phyloP scores from a whole-genome alignment of 2,113 vertebrate genomes.

The Leucoraja erinaceus region DNA sequence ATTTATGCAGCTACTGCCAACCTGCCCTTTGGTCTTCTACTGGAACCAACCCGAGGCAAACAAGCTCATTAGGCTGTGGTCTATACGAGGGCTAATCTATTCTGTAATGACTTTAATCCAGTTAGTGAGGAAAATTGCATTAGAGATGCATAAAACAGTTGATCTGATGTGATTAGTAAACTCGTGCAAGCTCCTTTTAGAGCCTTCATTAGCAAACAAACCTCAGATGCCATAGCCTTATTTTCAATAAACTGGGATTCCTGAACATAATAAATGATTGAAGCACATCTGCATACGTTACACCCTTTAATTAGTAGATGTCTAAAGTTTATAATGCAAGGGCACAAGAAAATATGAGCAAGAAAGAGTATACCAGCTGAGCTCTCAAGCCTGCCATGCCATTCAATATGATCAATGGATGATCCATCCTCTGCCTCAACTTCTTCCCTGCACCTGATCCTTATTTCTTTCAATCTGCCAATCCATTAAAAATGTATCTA shows the following conservation, averaged over 20 bases:
- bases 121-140: constrained; percentile 24
- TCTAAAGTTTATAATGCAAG: too few species aligned
- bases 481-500: too few species aligned
- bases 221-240: neutral
- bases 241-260: neutral
- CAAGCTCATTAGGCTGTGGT: neutral
- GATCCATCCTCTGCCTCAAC: too few species aligned
- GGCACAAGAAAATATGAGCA: too few species aligned
- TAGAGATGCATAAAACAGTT: neutral
- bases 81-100: constrained; percentile 11
- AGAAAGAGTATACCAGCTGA: too few species aligned
- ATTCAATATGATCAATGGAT: too few species aligned
- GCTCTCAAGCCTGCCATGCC: too few species aligned
- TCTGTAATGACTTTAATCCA: constrained; percentile 20
- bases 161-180: constrained; percentile 4
- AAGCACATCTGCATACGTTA: neutral
- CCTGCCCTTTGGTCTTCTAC: neutral
- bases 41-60: neutral
- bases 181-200: neutral
- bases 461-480: too few species aligned
- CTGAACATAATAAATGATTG: neutral
- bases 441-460: too few species aligned
- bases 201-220: constrained; percentile 22
- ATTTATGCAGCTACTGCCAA: neutral
- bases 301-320: too few species aligned